Evolutionary conservation across 2,797 vertebrate species (phyloP).

Genomic region (Pangasius mekongensis): DNA sequence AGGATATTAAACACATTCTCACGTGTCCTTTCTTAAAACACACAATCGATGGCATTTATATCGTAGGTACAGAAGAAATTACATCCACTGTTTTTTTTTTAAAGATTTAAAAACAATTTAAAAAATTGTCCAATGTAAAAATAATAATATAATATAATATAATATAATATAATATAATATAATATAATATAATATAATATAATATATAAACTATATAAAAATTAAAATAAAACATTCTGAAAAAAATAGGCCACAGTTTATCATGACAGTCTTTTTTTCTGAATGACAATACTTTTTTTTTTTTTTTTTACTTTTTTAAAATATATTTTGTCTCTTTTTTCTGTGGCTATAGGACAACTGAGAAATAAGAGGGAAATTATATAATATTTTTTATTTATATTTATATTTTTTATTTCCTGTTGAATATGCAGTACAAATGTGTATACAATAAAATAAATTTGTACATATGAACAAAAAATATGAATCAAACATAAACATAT

Average conservation of each 20-base stretch:
- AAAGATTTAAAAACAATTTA: neutral
- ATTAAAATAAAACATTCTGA: too few species aligned
- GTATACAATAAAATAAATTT: neutral
- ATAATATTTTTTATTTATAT: neutral
- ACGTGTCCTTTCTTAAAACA: neutral
- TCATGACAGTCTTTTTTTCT: neutral
- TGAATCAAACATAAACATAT: neutral
- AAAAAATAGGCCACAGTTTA: too few species aligned
- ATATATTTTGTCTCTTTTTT: neutral
- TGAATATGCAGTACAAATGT: neutral
- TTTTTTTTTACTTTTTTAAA: neutral
- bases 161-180: neutral
- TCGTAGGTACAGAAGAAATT: neutral
- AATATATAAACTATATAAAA: too few species aligned
- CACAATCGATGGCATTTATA: neutral
- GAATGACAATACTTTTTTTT: neutral
- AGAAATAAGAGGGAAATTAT: neutral
- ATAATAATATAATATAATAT: neutral
- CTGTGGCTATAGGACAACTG: neutral
- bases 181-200: neutral
- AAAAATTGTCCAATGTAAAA: neutral
- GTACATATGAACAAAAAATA: neutral
- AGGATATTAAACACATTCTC: conserved; percentile 38
- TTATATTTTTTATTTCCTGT: neutral
- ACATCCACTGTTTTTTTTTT: neutral